Evolutionary conservation across 2,113 vertebrate genomes (phyloP).

Genomic region (Centrocercus urophasianus): DNA sequence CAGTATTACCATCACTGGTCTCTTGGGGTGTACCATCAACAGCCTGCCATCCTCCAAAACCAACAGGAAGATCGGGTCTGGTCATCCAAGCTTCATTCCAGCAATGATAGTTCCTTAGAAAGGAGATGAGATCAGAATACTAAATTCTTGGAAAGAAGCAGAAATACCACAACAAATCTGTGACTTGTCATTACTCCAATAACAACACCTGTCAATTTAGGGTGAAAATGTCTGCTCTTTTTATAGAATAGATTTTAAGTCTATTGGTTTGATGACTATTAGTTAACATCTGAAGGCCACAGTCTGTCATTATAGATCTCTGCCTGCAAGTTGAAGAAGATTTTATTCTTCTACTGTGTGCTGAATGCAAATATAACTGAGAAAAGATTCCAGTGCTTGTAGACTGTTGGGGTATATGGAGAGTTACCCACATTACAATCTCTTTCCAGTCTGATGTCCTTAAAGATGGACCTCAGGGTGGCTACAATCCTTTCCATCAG

Average conservation of each 20-base stretch:
- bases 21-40: slow-evolving; percentile 97
- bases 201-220: background rate
- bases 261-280: background rate
- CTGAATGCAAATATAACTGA: background rate
- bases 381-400: background rate
- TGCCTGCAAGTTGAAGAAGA: background rate
- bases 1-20: slow-evolving; percentile 90
- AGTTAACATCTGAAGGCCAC: background rate
- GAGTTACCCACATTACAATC: background rate
- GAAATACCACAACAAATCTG: background rate
- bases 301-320: background rate
- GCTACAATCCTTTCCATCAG: background rate
- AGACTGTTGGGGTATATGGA: background rate
- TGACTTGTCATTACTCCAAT: background rate
- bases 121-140: too few relatives aligned
- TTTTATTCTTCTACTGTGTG: background rate
- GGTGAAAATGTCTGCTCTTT: background rate
- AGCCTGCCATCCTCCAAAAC: slow-evolving; percentile 96
- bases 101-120: slow-evolving; percentile 95
- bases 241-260: background rate
- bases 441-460: background rate
- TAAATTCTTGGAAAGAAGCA: background rate
- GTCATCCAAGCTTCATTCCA: slow-evolving; percentile 98
- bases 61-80: slow-evolving; percentile 90
- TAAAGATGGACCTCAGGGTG: background rate